phyloP scores from a whole-genome alignment of 2,888 invertebrate species.

The Thalpophila matura region DNA sequence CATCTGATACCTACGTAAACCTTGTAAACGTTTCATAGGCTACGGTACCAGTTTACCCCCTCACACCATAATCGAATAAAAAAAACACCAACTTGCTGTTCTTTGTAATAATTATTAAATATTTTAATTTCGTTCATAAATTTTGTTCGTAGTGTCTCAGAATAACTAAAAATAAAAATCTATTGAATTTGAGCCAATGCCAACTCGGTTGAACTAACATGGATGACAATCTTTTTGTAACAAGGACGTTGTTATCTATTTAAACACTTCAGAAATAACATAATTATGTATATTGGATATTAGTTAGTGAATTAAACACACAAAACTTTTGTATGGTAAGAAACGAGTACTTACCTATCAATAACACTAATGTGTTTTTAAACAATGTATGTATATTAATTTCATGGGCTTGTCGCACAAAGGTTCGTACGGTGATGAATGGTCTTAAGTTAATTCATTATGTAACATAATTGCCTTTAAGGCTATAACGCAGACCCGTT shows the following conservation, averaged over 20 bases:
- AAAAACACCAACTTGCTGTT: no score
- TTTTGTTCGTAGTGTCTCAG: conserved; percentile 29
- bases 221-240: conserved; percentile 60
- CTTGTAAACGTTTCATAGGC: no score
- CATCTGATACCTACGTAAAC: no score
- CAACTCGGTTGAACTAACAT: conserved; percentile 71
- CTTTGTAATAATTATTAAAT: conserved; percentile 11
- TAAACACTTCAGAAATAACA: conserved; percentile 3
- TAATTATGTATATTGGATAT: neutral
- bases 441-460: conserved; percentile 34
- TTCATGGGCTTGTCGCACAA: conserved; percentile 16
- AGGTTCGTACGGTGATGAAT: conserved; percentile 39
- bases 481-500: neutral
- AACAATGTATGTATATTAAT: conserved; percentile 15
- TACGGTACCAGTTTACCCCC: no score
- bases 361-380: conserved; percentile 40
- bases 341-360: conserved; percentile 28
- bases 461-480: conserved; percentile 19
- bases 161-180: conserved; percentile 59
- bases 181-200: conserved; percentile 72
- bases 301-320: neutral
- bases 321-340: neutral
- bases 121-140: conserved; percentile 27
- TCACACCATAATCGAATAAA: no score
- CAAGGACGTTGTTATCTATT: conserved; percentile 38